Conservation (phyloP, 2,888 invertebrate species). For the Caenorhabditis zanzibari region DNA sequence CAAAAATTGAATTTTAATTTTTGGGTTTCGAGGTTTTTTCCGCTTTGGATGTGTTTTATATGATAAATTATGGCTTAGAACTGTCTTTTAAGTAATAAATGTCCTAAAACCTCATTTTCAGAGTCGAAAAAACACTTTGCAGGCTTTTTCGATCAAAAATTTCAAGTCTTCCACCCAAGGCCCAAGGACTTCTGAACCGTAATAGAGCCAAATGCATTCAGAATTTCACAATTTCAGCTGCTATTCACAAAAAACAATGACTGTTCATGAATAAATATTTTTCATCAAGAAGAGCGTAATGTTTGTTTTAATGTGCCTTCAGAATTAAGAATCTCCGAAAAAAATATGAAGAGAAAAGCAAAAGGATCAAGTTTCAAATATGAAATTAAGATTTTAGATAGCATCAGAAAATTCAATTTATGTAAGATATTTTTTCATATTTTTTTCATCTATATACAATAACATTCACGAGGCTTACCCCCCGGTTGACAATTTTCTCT, state of each 20-base stretch:
- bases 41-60: too few species aligned
- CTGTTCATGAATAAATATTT: conserved; percentile 21
- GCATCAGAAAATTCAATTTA: conserved; percentile 46
- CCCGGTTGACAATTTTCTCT: too few species aligned
- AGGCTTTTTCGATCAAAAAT: too few species aligned
- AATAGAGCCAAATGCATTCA: background rate
- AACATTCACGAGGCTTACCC: too few species aligned
- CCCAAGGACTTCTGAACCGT: too few species aligned
- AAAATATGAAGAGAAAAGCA: conserved; percentile 13
- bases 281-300: conserved; percentile 23
- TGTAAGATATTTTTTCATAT: background rate
- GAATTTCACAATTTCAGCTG: background rate
- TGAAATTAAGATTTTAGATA: conserved; percentile 18
- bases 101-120: too few species aligned
- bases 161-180: too few species aligned
- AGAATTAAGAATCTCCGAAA: conserved; percentile 37
- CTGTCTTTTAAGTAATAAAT: too few species aligned
- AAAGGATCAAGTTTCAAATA: conserved; percentile 50
- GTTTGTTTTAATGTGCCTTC: conserved; percentile 58
- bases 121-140: too few species aligned
- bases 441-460: background rate
- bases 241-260: background rate
- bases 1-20: too few species aligned
- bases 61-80: too few species aligned
- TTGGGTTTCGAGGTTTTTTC: too few species aligned